These are phyloP conservation scores for Thunnus maccoyii DNA, from an alignment of 2,113 vertebrate genomes.

Conservation along the genomic window DNA sequence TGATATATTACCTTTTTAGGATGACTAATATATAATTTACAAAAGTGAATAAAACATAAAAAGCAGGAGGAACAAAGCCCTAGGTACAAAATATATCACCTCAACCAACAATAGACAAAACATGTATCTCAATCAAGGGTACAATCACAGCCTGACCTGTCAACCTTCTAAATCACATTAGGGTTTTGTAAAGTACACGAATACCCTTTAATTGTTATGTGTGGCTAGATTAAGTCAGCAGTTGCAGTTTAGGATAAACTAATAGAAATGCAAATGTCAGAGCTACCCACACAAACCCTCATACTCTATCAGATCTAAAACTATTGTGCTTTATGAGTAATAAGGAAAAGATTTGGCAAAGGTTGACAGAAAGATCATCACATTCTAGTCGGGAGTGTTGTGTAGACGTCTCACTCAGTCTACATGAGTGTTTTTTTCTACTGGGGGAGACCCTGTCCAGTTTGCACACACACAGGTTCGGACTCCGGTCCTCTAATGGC, in stretches of 20 bases:
- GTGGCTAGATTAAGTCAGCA: not conserved
- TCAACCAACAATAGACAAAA: constrained; percentile 37
- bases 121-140: not conserved
- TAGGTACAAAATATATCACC: not conserved
- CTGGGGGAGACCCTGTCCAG: not conserved
- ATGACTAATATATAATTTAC: constrained; percentile 34
- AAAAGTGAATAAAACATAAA: constrained; percentile 7
- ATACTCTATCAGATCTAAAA: not conserved
- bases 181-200: not conserved
- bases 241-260: not conserved
- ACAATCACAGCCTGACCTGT: too few relatives aligned
- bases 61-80: not conserved
- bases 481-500: constrained; percentile 53
- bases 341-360: not conserved
- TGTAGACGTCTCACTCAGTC: not conserved
- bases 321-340: not conserved
- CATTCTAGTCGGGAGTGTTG: constrained; percentile 11
- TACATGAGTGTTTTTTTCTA: not conserved
- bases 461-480: constrained; percentile 61
- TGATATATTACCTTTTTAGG: constrained; percentile 41
- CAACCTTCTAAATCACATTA: too few relatives aligned
- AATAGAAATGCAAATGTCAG: not conserved
- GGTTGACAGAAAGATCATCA: not conserved
- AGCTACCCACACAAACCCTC: not conserved
- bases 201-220: not conserved